Evolutionary conservation across 2,888 invertebrate species (phyloP), one percentile per base, ranked within the genome.

Genomic region (Chloroclysta siterata): DNA sequence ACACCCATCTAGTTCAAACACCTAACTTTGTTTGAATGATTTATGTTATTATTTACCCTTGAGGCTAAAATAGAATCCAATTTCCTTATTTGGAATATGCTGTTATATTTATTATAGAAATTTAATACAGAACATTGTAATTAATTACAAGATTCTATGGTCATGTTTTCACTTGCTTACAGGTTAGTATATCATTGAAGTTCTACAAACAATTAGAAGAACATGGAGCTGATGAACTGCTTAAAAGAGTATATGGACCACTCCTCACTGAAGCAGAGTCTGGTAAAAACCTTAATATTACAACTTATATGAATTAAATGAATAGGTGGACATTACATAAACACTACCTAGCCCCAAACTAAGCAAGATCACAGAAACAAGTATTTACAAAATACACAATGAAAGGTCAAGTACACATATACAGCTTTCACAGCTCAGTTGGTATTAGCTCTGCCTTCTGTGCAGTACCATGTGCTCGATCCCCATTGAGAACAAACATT

Each of bases 121-220:
- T n/a, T 53, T 8, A 44, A 15, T 14, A 52, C 39, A 53, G 14
- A 3, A 39, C 14, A 47, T 11, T 39, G 39, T 28, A 13, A 22
- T 48, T 10, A 2, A 11, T 11, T 6, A n/a, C 48, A 28, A 41
- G 14, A 29, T 59, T 29, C 36, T 8, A 44, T 44, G 15, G 7
- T 15, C 15, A 33, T 33, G 33, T 33, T 33, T 33, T 33, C 5
- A 8, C 5, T 29, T 29, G 58, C 14, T 94, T 94, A 67, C 88
- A 99, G 99, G 97, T 98, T 90, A 99, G 99, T 95, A 99, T 99
- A 94, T 97, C 98, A 79, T 94, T 99, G 82, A 99, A 99, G 93
- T 99, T 99, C 95, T 99, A 98, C 90, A 97, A 98, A 93, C 98
- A 99, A 93, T 95, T 99, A 82, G 98, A 98, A 93, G 97, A 98